Evolutionary conservation across 2,888 invertebrate genomes (phyloP).

Genomic region (Seira ritae): DNA sequence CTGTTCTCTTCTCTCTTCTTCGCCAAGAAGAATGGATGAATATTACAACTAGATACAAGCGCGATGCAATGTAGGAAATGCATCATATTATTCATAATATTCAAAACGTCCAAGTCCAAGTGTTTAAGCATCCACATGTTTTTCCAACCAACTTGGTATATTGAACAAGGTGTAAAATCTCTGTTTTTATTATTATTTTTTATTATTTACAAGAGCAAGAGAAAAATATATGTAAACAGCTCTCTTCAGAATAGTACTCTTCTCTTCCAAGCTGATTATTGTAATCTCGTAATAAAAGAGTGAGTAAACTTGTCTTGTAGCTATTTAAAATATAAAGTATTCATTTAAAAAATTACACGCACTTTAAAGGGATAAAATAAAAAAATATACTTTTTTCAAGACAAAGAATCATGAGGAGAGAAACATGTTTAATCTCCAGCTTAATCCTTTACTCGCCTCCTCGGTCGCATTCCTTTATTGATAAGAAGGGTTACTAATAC

Average conservation of each 20-base stretch:
- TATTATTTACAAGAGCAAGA: conserved; percentile 18
- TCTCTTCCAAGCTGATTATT: conserved; percentile 41
- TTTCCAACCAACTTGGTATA: neutral
- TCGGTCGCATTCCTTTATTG: neutral
- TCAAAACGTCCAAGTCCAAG: no score
- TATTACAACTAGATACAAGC: no score
- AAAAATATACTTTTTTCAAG: no score
- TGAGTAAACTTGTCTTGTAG: conserved; percentile 8
- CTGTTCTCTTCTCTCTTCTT: no score
- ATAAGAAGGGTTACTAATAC: neutral
- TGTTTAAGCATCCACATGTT: no score
- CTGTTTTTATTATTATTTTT: conserved; percentile 32
- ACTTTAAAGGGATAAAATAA: neutral
- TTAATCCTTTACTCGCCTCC: conserved; percentile 13
- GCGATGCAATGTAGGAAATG: no score
- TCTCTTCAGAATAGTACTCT: neutral
- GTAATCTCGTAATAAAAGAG: conserved; percentile 31
- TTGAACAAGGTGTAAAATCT: conserved; percentile 48
- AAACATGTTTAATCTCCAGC: conserved; percentile 26
- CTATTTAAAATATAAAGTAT: neutral
- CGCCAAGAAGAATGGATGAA: no score
- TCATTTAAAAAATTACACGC: conserved; percentile 16
- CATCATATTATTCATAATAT: no score
- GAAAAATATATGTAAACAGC: conserved; percentile 29
- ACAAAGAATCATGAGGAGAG: neutral